Conservation (phyloP, 1,140 invertebrate genomes). For the Branchinecta lynchi region DNA sequence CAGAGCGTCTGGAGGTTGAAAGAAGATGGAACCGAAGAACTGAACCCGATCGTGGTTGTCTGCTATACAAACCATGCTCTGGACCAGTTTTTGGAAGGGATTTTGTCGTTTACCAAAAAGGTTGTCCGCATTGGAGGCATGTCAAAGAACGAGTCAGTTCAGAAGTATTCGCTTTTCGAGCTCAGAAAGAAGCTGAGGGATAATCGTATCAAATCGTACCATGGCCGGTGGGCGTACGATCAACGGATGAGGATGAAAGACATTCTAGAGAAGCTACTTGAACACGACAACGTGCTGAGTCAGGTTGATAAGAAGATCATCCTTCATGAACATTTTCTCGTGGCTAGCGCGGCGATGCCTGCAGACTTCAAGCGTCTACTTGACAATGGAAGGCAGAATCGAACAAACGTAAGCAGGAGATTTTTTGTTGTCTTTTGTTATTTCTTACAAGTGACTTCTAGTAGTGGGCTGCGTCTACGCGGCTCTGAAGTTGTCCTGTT, state of each 20-base stretch:
- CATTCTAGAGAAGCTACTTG: background rate
- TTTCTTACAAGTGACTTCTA: too few relatives aligned
- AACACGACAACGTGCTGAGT: background rate
- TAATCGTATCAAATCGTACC: background rate
- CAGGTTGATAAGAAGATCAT: background rate
- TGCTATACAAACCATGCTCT: conserved; percentile 76
- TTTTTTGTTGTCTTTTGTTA: too few relatives aligned
- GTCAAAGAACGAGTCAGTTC: conserved; percentile 41
- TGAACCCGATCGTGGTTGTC: conserved; percentile 51
- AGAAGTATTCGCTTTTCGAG: conserved; percentile 31
- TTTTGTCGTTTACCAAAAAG: conserved; percentile 22
- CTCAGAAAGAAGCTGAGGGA: background rate
- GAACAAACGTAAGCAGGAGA: too few relatives aligned
- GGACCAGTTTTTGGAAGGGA: conserved; percentile 69
- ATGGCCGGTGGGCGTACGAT: background rate
- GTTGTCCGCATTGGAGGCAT: conserved; percentile 56
- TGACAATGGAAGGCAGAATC: too few relatives aligned
- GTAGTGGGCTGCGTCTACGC: too few relatives aligned
- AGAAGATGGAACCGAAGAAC: conserved; percentile 22
- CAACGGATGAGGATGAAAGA: background rate
- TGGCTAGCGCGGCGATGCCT: background rate
- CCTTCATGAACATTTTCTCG: background rate
- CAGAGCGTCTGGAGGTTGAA: conserved; percentile 16
- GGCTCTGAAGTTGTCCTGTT: too few relatives aligned
- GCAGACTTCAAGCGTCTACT: too few relatives aligned